These are phyloP conservation scores for Cossypha polioptera DNA, from an alignment of 2,797 vertebrate genomes.

Conservation along the genomic window DNA sequence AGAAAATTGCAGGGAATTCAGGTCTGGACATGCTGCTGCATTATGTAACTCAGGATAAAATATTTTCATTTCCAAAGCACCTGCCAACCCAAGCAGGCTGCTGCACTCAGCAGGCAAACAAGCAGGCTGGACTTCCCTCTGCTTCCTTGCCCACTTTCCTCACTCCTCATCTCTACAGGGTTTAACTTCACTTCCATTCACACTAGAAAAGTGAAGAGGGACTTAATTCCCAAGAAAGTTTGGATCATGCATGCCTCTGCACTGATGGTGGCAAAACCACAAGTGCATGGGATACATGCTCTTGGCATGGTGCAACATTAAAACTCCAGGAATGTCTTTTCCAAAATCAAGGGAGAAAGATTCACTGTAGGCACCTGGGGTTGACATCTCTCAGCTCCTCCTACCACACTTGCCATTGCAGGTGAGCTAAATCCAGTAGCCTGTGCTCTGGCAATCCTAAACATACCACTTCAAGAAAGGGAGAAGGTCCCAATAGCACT, in stretches of 20 bases:
- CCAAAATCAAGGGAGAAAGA: not conserved
- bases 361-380: not conserved
- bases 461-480: not conserved
- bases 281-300: accelerated
- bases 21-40: constrained; percentile 3
- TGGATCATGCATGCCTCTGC: not conserved
- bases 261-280: not conserved
- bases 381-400: not conserved
- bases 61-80: not conserved
- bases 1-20: constrained; percentile 18
- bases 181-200: not conserved
- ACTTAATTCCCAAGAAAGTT: not conserved
- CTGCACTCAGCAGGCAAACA: not conserved
- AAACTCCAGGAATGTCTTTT: not conserved
- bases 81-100: constrained; percentile 10
- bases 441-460: not conserved
- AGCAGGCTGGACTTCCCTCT: not conserved
- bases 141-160: not conserved
- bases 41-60: constrained; percentile 3
- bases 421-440: not conserved
- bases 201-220: not conserved
- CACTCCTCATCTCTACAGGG: not conserved
- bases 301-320: not conserved
- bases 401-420: not conserved
- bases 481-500: not conserved